Evolutionary conservation across 1,140 invertebrate genomes (phyloP).

Genomic region (Nasonia longicornis): DNA sequence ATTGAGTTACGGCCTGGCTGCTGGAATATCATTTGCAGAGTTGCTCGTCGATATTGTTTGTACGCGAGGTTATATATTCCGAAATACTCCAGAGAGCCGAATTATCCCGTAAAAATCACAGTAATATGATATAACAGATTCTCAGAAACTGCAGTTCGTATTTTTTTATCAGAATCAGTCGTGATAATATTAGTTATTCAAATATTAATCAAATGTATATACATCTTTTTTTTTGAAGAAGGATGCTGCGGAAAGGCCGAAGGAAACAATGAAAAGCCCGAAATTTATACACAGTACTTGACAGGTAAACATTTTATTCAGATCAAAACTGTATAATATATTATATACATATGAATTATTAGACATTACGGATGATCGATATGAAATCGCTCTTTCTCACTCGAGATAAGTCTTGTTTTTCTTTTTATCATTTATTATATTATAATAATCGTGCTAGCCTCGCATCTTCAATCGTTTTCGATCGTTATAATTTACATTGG

Average conservation of each 20-base stretch:
- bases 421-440: not conserved
- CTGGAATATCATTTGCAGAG: not conserved
- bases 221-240: not conserved
- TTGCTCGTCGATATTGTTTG: not conserved
- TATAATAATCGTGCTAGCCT: not conserved
- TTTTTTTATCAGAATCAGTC: too few relatives aligned
- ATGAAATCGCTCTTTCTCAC: slow-evolving; percentile 52
- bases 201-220: too few relatives aligned
- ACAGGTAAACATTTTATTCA: slow-evolving; percentile 66
- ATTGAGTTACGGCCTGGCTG: not conserved
- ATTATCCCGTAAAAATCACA: too few relatives aligned
- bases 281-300: slow-evolving; percentile 37
- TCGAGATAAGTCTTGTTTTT: slow-evolving; percentile 16
- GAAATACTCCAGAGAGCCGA: too few relatives aligned
- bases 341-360: slow-evolving; percentile 65
- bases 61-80: too few relatives aligned
- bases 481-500: slow-evolving; percentile 55
- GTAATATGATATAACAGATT: too few relatives aligned
- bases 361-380: slow-evolving; percentile 63
- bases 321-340: slow-evolving; percentile 63
- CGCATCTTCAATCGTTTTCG: slow-evolving; percentile 4
- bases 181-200: too few relatives aligned
- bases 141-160: too few relatives aligned
- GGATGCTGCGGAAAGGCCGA: slow-evolving; percentile 1
- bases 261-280: slow-evolving; percentile 25